Base-by-base conservation (phyloP, 2,888 invertebrate species). In the Psylliodes chrysocephalus region DNA sequence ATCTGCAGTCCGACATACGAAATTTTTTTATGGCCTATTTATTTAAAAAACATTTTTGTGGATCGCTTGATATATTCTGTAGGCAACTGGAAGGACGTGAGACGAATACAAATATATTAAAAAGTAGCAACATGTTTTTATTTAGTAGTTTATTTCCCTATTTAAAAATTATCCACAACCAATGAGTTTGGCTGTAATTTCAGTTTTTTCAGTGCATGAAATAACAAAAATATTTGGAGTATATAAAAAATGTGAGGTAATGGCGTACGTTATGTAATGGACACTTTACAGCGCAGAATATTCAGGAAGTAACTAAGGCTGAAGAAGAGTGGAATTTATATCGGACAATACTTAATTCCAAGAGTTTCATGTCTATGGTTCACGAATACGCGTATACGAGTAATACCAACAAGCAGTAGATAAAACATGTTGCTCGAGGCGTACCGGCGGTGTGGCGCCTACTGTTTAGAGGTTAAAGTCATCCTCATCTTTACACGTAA, bases 401-500 rank as follows among this genome's bases (percentile, higher is more conserved):
- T 49, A 49, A 28, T 14, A 49, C 12, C 28, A 49, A 63, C 71
- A 64, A 73, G 73, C 72, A 73, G 72, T 73, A 71, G 72, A 71
- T 73, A 72, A 69, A 72, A 47, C 60, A 53, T 60, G 30, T 49
- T 28, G 75, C 77, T 74, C 63, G 70, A 71, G 75, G 78, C 76
- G 71, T 66, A 67, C 74, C 77, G 76, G 76, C 78, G 72, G 73
- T 74, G 75, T 78, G 79, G 79, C 79, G 79, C 78, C 79, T 78
- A 78, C 77, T 75, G 74, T 75, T 77, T 75, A 73, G 77, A 76
- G 76, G 73, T 74, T 77, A 72, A 77, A 77, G 76, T 74, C 74
- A 74, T 75, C 74, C 73, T 73, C 69, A 65, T 57, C 59, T 56
- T 57, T 49, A 40, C 49, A 15, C 44, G 52, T 52, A 46, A n/a